Evolutionary conservation across 2,113 vertebrate species (phyloP), one percentile per base, ranked within the genome.

Genomic region (Tachysurus fulvidraco): DNA sequence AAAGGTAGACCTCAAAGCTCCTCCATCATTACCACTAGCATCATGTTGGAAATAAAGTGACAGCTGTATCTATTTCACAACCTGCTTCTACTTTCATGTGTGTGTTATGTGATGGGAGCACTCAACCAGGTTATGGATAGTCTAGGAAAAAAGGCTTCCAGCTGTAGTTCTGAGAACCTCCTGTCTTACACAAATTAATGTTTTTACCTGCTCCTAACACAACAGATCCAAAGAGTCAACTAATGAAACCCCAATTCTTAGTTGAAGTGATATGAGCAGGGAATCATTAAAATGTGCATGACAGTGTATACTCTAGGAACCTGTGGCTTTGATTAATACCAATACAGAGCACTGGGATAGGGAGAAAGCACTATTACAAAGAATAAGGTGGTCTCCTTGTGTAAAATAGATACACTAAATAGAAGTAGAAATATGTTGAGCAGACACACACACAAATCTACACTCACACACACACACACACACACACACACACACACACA

Each of bases 351-450:
- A 52, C 3, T 77, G 6, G 52, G 74, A 30, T 25, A 41, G n/a
- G n/a, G 21, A 41, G 36, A 67, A 57, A 36, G 17, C 23, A 16
- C 19, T 6, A 36, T 41, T 71, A 55, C 50, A 71, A 21, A 54
- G 23, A 9, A 46, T 52, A 36, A 77, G 1, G 25, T 44, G 11
- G 52, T 81, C 10, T 36, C 25, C 30, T 81, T 62, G 57, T 16
- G 14, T 41, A n/a, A 60, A 62, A 60, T 14, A 41, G 5, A 81
- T 50, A n/a, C 16, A 81, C 36, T 3, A n/a, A n/a, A 77, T 52
- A 60, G 25, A 77, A 41, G 23, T 54, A 65, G 25, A 78, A 74
- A 73, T 88, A 83, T 83, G 79, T 81, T 74, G 44, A 83, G 19
- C 80, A 78, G 36, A 36, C 62, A 69, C 12, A 82, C n/a, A 67